Percentiles rank a stretch among this genome's conserved stretches.
phyloP scores from a whole-genome alignment of 2,888 invertebrate genomes.

The Onthophagus sagittarius region DNA sequence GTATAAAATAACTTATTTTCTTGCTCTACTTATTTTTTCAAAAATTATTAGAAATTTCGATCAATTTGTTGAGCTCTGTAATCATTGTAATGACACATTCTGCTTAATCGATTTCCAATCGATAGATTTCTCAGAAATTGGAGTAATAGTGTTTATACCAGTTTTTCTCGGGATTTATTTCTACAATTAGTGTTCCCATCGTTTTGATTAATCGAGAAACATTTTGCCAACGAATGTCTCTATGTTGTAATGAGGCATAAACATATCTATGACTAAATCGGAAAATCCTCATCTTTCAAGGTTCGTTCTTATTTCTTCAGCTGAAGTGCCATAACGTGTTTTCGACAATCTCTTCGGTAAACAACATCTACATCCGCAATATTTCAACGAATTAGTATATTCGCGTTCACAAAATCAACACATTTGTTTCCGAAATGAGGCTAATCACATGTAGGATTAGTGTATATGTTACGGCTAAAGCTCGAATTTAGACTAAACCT shows the following conservation, averaged over 20 bases:
- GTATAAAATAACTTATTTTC: no score
- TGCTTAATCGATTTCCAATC: no score
- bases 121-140: no score
- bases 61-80: conserved; percentile 37
- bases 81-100: no score
- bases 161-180: neutral
- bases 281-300: conserved; percentile 56
- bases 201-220: conserved; percentile 29
- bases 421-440: conserved; percentile 53
- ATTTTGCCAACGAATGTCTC: conserved; percentile 40
- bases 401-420: conserved; percentile 56
- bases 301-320: conserved; percentile 40
- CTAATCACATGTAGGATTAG: conserved; percentile 60
- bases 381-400: conserved; percentile 52
- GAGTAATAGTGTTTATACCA: no score
- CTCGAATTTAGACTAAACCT: no score
- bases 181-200: conserved; percentile 13
- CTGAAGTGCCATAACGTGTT: conserved; percentile 37
- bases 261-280: conserved; percentile 63
- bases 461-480: no score
- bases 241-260: conserved; percentile 61
- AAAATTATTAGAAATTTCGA: no score
- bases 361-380: conserved; percentile 36
- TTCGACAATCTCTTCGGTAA: conserved; percentile 27
- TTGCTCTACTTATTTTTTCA: conserved; percentile 29